Conservation (phyloP, 2,113 vertebrate genomes). For the Phalacrocorax brasilianus region DNA sequence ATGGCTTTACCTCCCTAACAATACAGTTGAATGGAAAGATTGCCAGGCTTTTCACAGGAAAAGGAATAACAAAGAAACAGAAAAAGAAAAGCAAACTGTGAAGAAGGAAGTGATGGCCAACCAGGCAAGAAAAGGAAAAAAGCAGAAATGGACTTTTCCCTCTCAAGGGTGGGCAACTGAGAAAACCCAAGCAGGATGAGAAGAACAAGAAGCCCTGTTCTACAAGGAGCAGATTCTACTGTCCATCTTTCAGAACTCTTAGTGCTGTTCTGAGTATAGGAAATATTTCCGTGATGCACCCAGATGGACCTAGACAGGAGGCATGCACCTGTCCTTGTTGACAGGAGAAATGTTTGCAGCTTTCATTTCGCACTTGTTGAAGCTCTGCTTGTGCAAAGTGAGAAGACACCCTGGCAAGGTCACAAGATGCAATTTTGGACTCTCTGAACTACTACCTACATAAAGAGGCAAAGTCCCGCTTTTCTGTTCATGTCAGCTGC, state of each 20-base stretch:
- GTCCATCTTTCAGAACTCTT: neutral
- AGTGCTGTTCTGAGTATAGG: neutral
- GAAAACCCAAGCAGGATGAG: neutral
- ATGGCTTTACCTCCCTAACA: neutral
- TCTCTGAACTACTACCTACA: neutral
- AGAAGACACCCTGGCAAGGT: neutral
- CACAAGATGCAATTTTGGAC: neutral
- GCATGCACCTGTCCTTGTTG: neutral
- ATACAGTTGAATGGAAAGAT: neutral
- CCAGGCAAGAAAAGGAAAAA: neutral
- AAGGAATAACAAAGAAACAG: neutral
- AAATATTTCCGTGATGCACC: neutral
- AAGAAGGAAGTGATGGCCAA: neutral
- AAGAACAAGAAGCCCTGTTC: neutral
- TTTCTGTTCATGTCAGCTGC: neutral
- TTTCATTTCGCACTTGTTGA: neutral
- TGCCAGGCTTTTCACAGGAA: neutral
- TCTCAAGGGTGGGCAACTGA: neutral
- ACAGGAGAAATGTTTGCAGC: neutral
- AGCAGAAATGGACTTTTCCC: neutral
- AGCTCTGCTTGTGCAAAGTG: neutral
- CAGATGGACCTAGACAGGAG: neutral
- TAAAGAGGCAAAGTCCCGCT: neutral
- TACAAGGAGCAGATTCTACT: neutral
- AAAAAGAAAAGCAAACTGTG: neutral